Base-by-base conservation (phyloP, 64 coral and sea anemone genomes). In the Cladopsammia gracilis region DNA sequence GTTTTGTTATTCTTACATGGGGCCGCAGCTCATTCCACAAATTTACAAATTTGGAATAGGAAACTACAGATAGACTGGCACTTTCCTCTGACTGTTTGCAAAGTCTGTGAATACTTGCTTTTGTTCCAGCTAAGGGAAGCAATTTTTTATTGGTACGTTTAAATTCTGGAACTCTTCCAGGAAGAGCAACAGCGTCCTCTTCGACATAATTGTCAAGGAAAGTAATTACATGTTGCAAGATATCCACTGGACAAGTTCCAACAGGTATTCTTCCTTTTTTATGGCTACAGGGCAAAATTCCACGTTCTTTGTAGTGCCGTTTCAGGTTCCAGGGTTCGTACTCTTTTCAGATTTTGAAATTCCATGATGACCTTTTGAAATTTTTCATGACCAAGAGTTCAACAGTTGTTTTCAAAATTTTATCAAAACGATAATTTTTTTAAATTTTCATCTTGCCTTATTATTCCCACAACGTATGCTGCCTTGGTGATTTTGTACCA, bases 191-290 rank as follows among this genome's bases (percentile, higher is more conserved):
- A 47, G 73, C 73, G 42, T 75, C 47, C 47, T 75, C 73, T 42
- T 75, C 73, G 5, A 46, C 73, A 50, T 75, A 75, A 75, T 75
- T 75, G 19, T 75, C 73, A 75, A 75, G 34, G 25, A 70, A 74
- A 8, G 45, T 13, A 11, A 74, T 34, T 13, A 74, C 45, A 25
- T 18, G 10, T 75, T 75, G 44, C 0, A 75, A 44, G 26, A 46
- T 75, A 14, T 75, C 73, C 73, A 75, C 20, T 75, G 47, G 48
- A 42, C 73, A 75, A 18, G 10, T 24, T 84, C 80, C 7, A 46
- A 20, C 76, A 3, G 86, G 86, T 18, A 89, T 58, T 64, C 34
- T 77, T 54, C 85, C 85, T 77, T 47, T 19, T 62, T 83, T 91
- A 83, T 91, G 89, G 34, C 0, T 45, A 22, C 89, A 61, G 71